phyloP scores from a whole-genome alignment of 2,888 invertebrate species.

The Scaptomyza reducta region DNA sequence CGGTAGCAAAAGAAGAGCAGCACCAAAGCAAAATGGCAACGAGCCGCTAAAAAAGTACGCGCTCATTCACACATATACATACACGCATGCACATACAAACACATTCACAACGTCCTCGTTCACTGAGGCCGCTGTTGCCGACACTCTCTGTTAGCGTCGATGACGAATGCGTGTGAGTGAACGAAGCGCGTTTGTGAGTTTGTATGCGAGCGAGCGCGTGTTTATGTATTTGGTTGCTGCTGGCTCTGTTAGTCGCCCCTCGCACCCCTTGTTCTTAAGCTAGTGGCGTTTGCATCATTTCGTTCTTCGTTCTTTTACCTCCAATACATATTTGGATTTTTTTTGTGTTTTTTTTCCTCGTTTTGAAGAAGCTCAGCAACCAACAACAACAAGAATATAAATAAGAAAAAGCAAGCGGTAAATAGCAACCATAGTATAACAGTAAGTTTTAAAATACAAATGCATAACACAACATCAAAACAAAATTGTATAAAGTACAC shows the following conservation, averaged over 20 bases:
- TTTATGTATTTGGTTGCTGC: slow-evolving; percentile 13
- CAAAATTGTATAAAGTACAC: neutral
- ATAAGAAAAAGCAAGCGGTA: slow-evolving; percentile 28
- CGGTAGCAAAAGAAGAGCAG: slow-evolving; percentile 29
- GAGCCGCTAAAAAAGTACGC: slow-evolving; percentile 53
- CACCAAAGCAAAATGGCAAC: slow-evolving; percentile 57
- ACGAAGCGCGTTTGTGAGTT: slow-evolving; percentile 30
- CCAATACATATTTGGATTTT: slow-evolving; percentile 17
- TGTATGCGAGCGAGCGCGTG: slow-evolving; percentile 19
- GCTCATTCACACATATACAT: slow-evolving; percentile 39
- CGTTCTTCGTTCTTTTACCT: slow-evolving; percentile 21
- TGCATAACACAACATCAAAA: neutral
- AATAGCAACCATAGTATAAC: slow-evolving; percentile 33
- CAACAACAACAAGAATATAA: slow-evolving; percentile 21
- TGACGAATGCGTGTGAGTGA: slow-evolving; percentile 69
- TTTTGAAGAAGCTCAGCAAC: slow-evolving; percentile 15
- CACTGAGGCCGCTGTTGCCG: slow-evolving; percentile 53
- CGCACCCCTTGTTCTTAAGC: slow-evolving; percentile 18
- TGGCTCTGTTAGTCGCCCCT: slow-evolving; percentile 27
- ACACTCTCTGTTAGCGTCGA: slow-evolving; percentile 63
- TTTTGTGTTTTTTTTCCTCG: slow-evolving; percentile 20
- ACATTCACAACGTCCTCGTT: slow-evolving; percentile 68
- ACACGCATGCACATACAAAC: slow-evolving; percentile 27
- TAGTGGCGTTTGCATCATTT: slow-evolving; percentile 28
- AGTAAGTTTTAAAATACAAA: slow-evolving; percentile 24